Evolutionary conservation across 1,140 invertebrate species (phyloP).

Genomic region (Bilobella aurantiaca): DNA sequence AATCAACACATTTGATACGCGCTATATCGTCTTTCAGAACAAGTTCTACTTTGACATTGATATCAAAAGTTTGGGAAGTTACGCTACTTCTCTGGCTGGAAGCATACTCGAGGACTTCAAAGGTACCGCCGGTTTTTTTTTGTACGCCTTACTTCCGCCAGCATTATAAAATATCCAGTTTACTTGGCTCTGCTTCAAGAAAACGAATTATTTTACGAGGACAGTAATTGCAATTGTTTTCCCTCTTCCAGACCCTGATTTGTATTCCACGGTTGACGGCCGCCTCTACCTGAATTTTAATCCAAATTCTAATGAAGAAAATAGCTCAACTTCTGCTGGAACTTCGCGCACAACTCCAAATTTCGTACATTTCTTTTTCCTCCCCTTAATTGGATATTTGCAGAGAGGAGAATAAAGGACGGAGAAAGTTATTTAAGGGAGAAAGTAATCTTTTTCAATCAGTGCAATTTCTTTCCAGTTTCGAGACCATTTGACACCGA

Average conservation of each 20-base stretch:
- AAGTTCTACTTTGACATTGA: conserved; percentile 2
- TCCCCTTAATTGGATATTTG: no score
- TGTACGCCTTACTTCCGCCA: no score
- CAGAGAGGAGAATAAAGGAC: no score
- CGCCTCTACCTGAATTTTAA: background rate
- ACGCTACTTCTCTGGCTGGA: background rate
- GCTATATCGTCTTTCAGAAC: conserved; percentile 3
- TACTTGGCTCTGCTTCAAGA: background rate
- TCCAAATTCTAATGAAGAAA: background rate
- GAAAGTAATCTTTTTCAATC: background rate
- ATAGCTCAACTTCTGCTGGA: background rate
- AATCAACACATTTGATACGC: background rate
- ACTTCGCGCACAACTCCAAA: background rate
- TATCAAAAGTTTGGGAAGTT: background rate
- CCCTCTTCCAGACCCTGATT: background rate
- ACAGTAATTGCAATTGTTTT: background rate
- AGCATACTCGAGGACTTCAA: background rate
- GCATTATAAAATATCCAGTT: background rate
- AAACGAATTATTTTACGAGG: background rate
- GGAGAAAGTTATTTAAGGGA: background rate
- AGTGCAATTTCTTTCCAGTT: background rate
- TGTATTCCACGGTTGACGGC: background rate
- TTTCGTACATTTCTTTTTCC: background rate
- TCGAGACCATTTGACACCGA: background rate
- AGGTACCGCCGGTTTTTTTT: no score